A percentile compares a stretch with the other conserved stretches of the same genome.
These are phyloP conservation scores for Microctenopoma stevenorrisi DNA, from an alignment of 2,797 vertebrate species.

Conservation along the genomic window DNA sequence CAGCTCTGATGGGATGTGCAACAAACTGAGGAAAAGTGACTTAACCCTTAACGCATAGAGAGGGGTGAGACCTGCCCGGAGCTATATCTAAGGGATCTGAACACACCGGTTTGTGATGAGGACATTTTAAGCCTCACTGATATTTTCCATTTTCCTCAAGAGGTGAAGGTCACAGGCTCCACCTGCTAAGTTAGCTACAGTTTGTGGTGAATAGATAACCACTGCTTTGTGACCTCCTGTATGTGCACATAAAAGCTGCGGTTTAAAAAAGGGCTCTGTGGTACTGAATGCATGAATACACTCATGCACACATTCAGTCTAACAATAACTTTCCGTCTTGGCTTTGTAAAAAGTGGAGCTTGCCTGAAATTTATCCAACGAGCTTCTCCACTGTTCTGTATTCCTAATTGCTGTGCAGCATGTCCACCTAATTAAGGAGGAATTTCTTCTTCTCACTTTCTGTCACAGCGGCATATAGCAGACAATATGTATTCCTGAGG, in stretches of 20 bases:
- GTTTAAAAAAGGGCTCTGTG: constrained; percentile 37
- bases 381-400: constrained; percentile 20
- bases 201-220: neutral
- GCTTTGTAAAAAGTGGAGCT: constrained; percentile 16
- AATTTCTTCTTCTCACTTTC: constrained; percentile 28
- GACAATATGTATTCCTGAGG: constrained; percentile 32
- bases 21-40: constrained; percentile 1
- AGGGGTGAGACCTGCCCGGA: neutral
- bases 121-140: constrained; percentile 27
- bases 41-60: neutral
- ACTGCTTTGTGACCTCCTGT: constrained; percentile 20
- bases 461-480: constrained; percentile 22
- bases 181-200: constrained; percentile 14
- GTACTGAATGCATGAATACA: constrained; percentile 26
- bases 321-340: constrained; percentile 24
- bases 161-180: constrained; percentile 31
- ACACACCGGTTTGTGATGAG: neutral
- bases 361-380: constrained; percentile 46
- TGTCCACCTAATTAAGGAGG: constrained; percentile 37
- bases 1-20: neutral
- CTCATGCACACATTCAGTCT: constrained; percentile 9
- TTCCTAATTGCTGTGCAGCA: constrained; percentile 37
- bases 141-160: constrained; percentile 26
- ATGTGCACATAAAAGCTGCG: constrained; percentile 37
- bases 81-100: neutral